Evolutionary conservation across 2,113 vertebrate genomes (phyloP), one percentile per base, ranked within the genome.

Genomic region (Notothenia coriiceps): DNA sequence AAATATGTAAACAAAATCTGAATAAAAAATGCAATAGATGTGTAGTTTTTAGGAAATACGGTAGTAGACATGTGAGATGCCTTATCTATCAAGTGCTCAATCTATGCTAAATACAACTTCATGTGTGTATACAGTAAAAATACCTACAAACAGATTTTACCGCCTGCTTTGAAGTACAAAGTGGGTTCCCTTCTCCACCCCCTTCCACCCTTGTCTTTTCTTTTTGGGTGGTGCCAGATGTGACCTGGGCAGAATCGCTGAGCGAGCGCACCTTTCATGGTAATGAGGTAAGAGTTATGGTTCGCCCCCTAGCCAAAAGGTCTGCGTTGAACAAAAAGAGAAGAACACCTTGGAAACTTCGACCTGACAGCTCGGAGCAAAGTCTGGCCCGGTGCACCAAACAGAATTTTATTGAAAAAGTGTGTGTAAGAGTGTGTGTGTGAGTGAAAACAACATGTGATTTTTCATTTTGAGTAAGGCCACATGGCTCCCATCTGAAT

Each of bases 141-240:
- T 77, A 67, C 64, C 73, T 79, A 51, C 25, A 43, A 77, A 74
- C 51, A 68, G 52, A 60, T 70, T 83, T 77, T 79, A 80, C 74
- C 22, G 20, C 46, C 69, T 33, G 63, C 87, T 92, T 88, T 91
- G 84, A 92, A 89, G 91, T 94, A 91, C 80, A 93, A 93, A 90
- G 89, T 57, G 46, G 4, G 13, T 25, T 40, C 35, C 62, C 62
- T 67, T n/a, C 35, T 12, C 11, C 54, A 33, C 13, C 56, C 56
- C 49, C 49, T 17, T 15, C 47, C 15, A 13, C 49, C 33, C 56
- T 22, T 17, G 29, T 49, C 55, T 56, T 49, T 1, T 75, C 71
- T 82, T 76, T 89, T 51, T 62, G 47, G 79, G 73, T 40, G 70
- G 59, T 65, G 86, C 90, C 93, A 94, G 91, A 94, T 94, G 93